These are phyloP conservation scores for Crenuchus spilurus DNA, from an alignment of 2,797 vertebrate species.

Conservation along the genomic window DNA sequence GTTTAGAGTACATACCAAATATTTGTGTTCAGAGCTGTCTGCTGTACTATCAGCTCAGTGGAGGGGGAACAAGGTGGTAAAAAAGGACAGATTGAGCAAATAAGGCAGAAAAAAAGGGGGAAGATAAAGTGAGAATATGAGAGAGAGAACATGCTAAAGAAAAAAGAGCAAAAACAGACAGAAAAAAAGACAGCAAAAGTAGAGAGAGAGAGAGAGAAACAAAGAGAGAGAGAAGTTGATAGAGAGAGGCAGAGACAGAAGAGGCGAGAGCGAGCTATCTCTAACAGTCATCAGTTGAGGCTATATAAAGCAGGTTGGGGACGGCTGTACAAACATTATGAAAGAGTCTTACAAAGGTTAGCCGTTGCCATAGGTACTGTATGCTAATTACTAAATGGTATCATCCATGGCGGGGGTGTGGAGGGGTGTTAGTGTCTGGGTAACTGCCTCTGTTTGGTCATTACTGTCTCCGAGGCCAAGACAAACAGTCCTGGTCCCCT, in stretches of 20 bases:
- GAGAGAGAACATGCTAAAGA: conserved; percentile 36
- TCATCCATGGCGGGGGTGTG: conserved; percentile 63
- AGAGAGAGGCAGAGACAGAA: conserved; percentile 27
- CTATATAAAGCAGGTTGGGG: conserved; percentile 74
- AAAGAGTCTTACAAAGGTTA: conserved; percentile 81
- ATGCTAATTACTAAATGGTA: conserved; percentile 81
- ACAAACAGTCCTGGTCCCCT: conserved; percentile 57
- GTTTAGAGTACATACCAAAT: conserved; percentile 51
- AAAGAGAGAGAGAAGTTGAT: neutral
- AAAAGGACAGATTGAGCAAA: conserved; percentile 5
- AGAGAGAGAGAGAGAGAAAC: conserved; percentile 5
- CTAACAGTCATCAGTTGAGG: conserved; percentile 63
- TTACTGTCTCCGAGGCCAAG: conserved; percentile 77
- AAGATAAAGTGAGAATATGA: neutral
- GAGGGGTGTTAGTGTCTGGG: conserved; percentile 50
- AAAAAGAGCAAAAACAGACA: neutral
- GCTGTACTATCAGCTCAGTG: conserved; percentile 38
- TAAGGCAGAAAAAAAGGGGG: neutral
- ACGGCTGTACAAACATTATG: conserved; percentile 81
- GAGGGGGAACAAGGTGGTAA: conserved; percentile 30
- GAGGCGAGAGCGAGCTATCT: conserved; percentile 65
- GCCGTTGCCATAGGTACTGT: conserved; percentile 83
- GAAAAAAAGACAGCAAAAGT: neutral
- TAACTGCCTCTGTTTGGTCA: conserved; percentile 63
- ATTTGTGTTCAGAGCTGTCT: conserved; percentile 52